Evolutionary conservation across 2,113 vertebrate genomes (phyloP).

Genomic region (Glaucomys volans): DNA sequence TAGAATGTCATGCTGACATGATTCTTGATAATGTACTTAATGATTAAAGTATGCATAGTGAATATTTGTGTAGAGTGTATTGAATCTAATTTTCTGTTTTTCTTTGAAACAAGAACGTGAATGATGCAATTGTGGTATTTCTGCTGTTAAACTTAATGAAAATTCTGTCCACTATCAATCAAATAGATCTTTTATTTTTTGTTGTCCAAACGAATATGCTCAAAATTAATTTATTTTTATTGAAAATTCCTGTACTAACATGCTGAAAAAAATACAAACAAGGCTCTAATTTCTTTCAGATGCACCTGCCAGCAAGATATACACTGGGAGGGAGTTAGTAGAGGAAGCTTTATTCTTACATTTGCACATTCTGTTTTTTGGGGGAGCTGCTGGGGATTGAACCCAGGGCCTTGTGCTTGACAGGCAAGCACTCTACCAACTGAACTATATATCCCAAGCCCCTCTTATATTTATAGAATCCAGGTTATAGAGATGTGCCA

Average conservation of each 20-base stretch:
- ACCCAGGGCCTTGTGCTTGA: too few relatives aligned
- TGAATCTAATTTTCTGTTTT: conserved; percentile 74
- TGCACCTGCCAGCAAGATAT: conserved; percentile 50
- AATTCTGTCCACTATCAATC: conserved; percentile 77
- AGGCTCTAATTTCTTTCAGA: conserved; percentile 77
- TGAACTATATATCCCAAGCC: too few relatives aligned
- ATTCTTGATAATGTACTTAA: conserved; percentile 65
- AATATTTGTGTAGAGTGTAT: conserved; percentile 50
- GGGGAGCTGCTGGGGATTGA: too few relatives aligned
- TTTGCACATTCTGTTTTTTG: too few relatives aligned
- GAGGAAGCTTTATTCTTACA: not conserved
- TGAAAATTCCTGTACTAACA: conserved; percentile 77
- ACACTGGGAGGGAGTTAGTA: not conserved
- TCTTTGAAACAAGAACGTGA: conserved; percentile 69
- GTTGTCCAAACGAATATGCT: conserved; percentile 66
- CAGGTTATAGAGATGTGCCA: not conserved
- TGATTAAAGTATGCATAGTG: conserved; percentile 45
- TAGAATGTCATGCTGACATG: conserved; percentile 59
- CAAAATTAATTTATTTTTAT: conserved; percentile 80
- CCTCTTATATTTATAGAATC: conserved; percentile 35
- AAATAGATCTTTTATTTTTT: conserved; percentile 69
- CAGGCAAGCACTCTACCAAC: too few relatives aligned
- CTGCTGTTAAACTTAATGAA: conserved; percentile 79
- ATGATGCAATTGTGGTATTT: conserved; percentile 65
- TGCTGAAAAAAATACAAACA: conserved; percentile 72